A percentile compares a stretch with the other conserved stretches of the same genome.
Evolutionary conservation across 2,888 invertebrate genomes (phyloP).

Genomic region (Scaeva pyrastri): DNA sequence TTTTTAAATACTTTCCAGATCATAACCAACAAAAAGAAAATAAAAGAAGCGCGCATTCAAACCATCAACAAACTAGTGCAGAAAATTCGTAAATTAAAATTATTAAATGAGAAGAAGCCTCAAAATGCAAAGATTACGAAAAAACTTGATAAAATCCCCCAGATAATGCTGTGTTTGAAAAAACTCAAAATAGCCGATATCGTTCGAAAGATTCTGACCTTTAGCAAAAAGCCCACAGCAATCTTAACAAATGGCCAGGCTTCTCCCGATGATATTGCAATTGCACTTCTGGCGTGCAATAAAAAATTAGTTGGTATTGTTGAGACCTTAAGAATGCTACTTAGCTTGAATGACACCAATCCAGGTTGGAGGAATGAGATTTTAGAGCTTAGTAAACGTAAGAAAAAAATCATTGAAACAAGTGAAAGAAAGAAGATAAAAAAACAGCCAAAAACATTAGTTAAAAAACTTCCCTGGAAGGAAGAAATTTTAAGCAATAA

Average conservation of each 20-base stretch:
- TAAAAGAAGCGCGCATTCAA: conserved; percentile 80
- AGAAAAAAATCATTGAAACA: conserved; percentile 43
- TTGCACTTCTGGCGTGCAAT: conserved; percentile 80
- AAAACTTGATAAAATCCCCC: conserved; percentile 78
- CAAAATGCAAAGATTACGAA: conserved; percentile 78
- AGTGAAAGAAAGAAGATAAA: conserved; percentile 35
- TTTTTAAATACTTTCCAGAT: conserved; percentile 77
- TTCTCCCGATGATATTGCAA: conserved; percentile 79
- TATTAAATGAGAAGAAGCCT: conserved; percentile 78
- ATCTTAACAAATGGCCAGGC: conserved; percentile 80
- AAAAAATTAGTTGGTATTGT: conserved; percentile 79
- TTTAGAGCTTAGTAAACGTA: conserved; percentile 79
- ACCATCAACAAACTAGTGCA: conserved; percentile 81
- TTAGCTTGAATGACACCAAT: conserved; percentile 77
- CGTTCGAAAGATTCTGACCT: conserved; percentile 79
- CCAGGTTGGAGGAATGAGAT: conserved; percentile 80
- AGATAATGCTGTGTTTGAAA: conserved; percentile 79
- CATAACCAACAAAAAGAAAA: conserved; percentile 80
- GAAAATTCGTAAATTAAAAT: conserved; percentile 81
- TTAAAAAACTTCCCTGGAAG: conserved; percentile 78
- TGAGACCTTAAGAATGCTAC: conserved; percentile 75
- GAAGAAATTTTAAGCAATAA: conserved; percentile 76
- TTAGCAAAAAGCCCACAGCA: conserved; percentile 78
- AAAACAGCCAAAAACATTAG: conserved; percentile 72
- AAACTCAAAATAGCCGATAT: conserved; percentile 79